Evolutionary conservation across 2,888 invertebrate genomes (phyloP), one percentile per base, ranked within the genome.

Genomic region (Habrosyne pyritoides): DNA sequence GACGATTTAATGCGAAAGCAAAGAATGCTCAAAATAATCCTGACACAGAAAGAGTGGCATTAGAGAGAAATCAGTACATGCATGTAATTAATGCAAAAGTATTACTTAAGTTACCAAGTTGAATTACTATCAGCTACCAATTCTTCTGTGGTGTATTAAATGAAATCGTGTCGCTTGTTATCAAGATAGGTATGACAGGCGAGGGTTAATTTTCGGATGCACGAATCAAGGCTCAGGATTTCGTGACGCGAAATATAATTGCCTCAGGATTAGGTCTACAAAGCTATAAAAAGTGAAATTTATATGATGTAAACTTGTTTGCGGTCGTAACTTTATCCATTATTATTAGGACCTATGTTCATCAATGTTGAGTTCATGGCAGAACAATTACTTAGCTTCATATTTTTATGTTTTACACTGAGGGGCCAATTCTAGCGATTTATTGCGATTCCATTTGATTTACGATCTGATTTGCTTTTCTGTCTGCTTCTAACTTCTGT

Each of bases 151-250:
- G 22, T 47, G 14, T 12, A n/a, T 47, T 47, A 5, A 14, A 24
- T 26, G 66, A 69, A 73, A 70, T 74, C 73, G 75, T 64, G 76
- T 60, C 69, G 57, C 68, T 63, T 60, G 66, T 61, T 63, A 83
- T 83, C 81, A 74, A 80, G 73, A 73, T 77, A 71, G 54, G 71
- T 72, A 76, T 76, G 81, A 79, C 80, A 77, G 80, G 65, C 60
- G 57, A 68, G 69, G 67, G 70, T 69, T 72, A 78, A 79, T 78
- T 77, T 71, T 72, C 65, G 59, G 68, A 67, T 66, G 74, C 78
- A 78, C 75, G 77, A 73, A 77, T 57, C 60, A 49, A 54, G 59
- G 60, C 60, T 36, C 61, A 59, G 36, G 56, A 53, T 64, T 57
- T 52, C 63, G 69, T 66, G 65, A 53, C 57, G 28, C 26, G 47